These are phyloP conservation scores for Astur gentilis DNA, from an alignment of 2,113 vertebrate species.

Conservation along the genomic window DNA sequence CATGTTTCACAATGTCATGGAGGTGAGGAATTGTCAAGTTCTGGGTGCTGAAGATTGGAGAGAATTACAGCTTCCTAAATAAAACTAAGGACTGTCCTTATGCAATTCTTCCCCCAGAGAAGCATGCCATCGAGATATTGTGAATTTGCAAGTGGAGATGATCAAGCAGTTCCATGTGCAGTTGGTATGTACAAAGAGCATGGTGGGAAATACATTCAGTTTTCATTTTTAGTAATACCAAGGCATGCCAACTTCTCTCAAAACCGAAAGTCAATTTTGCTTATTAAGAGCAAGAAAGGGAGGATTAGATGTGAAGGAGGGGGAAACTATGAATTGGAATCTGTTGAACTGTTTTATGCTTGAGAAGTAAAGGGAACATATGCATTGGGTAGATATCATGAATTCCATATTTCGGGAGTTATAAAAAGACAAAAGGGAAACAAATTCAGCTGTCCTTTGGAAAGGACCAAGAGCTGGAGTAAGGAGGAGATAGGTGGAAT, in stretches of 20 bases:
- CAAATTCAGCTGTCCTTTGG: neutral
- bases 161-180: slow-evolving; percentile 97
- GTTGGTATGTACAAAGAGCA: slow-evolving; percentile 78
- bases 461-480: neutral
- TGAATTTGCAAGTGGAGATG: slow-evolving; percentile 98
- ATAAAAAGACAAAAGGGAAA: neutral
- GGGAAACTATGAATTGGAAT: neutral
- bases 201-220: neutral
- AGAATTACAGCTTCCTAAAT: neutral
- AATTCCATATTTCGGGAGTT: neutral
- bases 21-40: neutral
- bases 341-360: neutral
- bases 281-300: neutral
- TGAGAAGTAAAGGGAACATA: neutral
- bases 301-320: neutral
- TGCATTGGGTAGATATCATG: neutral
- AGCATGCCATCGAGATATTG: slow-evolving; percentile 89
- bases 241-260: neutral
- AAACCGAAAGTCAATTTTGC: neutral
- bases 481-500: neutral
- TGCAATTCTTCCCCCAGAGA: slow-evolving; percentile 76
- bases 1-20: neutral
- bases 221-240: neutral
- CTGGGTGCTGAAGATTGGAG: neutral
- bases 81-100: neutral